Base-by-base conservation (phyloP, 2,797 vertebrate species). In the Distichodus sexfasciatus region DNA sequence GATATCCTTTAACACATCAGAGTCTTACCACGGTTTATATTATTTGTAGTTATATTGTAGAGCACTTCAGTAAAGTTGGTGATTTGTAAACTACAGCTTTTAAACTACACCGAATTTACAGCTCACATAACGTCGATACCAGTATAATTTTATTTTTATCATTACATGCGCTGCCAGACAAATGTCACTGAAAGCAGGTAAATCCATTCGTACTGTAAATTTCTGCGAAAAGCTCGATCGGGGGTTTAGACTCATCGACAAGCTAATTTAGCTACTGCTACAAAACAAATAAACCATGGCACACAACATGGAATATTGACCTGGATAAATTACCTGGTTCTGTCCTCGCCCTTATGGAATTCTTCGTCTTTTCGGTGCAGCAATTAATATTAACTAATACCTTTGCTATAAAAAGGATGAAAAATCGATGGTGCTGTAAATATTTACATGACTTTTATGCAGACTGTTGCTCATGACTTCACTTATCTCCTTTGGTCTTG, bases 401-500 rank as follows among this genome's bases (percentile, higher is more conserved):
- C 23, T 6, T 6, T 5, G 1, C 24, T 12, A 23, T 17, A 21
- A 31, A 19, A 21, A 2, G 14, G 21, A 79, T 62, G 21, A 54
- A 29, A 57, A 68, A 26, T 26, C 43, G 76, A 59, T 24, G 47
- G 66, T 28, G 73, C 79, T 84, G 86, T 88, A 87, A 90, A 89
- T 85, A 90, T 85, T 82, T 83, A 84, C 84, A 77, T 78, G 79
- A 74, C 71, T 74, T 74, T 66, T 75, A 23, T 19, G 15, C 29
- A 35, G 15, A n/a, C 67, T 17, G 17, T 29, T 31, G 67, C 69
- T 87, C 86, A 87, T 86, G 84, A 88, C 85, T 81, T 83, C 81
- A 77, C 69, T 87, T 82, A 81, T 24, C 40, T 6, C 21, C 38
- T 47, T 40, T 35, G 41, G 28, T n/a, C 2, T 12, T 21, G 41